Base-by-base conservation (phyloP, 2,797 vertebrate genomes). In the Molossus molossus region DNA sequence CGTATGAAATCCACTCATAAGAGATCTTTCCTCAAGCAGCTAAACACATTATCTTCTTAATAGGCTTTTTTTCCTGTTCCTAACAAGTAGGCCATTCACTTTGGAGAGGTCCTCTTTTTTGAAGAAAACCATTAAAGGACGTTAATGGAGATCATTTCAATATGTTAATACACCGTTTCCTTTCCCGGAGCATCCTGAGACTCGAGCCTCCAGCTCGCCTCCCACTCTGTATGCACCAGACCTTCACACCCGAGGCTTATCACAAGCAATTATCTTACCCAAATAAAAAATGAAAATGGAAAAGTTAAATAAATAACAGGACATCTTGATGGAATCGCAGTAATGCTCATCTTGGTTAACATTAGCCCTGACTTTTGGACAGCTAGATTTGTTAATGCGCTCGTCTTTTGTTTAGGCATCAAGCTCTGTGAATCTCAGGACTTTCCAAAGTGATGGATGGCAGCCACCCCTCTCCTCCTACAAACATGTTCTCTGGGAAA, bases 291-390 rank as follows among this genome's bases (percentile, higher is more conserved):
- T 97, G 98, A 98, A 98, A 98, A 98, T 98, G 98, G 98, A 97
- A 98, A 99, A 98, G 98, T 98, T 98, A 98, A 98, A 98, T 98
- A 99, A 98, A 98, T 98, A 98, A 97, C 98, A 98, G 97, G 97
- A 97, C 97, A 98, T 98, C 98, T 97, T 98, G 98, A 98, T 98
- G 96, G 97, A 98, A 98, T 98, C 98, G 92, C 94, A 70, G 97
- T 96, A 94, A 97, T 95, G 96, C 97, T 97, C 97, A 92, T 94
- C 98, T 97, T 96, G 94, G 98, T 98, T 98, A 98, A 97, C 97
- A 97, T 97, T 97, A 98, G 95, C 97, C 91, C 93, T 97, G 98
- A 97, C 97, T 98, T 98, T 97, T 1, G 87, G 98, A 95, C 96
- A 97, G 98, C 96, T 96, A 96, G 97, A 93, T 96, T 97, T 97